Evolutionary conservation across 2,797 vertebrate species (phyloP).

Genomic region (Acipenser oxyrinchus): DNA sequence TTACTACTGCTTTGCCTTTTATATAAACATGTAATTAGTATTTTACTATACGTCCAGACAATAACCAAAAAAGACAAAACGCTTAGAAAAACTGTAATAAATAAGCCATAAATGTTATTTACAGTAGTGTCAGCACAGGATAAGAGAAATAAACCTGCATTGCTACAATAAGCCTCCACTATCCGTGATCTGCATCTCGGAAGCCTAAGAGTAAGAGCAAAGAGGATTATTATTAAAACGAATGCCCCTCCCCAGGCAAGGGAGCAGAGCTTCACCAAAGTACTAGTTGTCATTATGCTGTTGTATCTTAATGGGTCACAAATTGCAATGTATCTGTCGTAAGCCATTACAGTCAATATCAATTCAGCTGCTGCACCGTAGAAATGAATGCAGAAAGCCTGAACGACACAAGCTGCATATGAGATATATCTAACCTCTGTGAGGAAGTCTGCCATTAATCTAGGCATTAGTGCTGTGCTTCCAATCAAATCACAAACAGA

Average conservation of each 20-base stretch:
- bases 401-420: too few species aligned
- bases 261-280: too few species aligned
- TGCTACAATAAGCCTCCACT: slow-evolving; percentile 21
- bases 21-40: slow-evolving; percentile 16
- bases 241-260: not conserved
- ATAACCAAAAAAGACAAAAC: slow-evolving; percentile 12
- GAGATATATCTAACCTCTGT: too few species aligned
- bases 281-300: too few species aligned
- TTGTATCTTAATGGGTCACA: too few species aligned
- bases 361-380: too few species aligned
- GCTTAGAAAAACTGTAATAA: slow-evolving; percentile 11
- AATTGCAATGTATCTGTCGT: too few species aligned
- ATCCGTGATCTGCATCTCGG: slow-evolving; percentile 25
- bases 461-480: too few species aligned
- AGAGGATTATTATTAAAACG: slow-evolving; percentile 20
- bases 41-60: slow-evolving; percentile 21
- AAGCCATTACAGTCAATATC: too few species aligned
- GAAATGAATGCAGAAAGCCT: too few species aligned
- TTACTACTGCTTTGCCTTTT: slow-evolving; percentile 15
- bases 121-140: slow-evolving; percentile 26
- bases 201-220: slow-evolving; percentile 23
- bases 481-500: too few species aligned
- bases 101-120: slow-evolving; percentile 28
- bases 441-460: too few species aligned
- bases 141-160: slow-evolving; percentile 19